Base-by-base conservation (phyloP, 2,888 invertebrate genomes). In the Zele albiditarsus region DNA sequence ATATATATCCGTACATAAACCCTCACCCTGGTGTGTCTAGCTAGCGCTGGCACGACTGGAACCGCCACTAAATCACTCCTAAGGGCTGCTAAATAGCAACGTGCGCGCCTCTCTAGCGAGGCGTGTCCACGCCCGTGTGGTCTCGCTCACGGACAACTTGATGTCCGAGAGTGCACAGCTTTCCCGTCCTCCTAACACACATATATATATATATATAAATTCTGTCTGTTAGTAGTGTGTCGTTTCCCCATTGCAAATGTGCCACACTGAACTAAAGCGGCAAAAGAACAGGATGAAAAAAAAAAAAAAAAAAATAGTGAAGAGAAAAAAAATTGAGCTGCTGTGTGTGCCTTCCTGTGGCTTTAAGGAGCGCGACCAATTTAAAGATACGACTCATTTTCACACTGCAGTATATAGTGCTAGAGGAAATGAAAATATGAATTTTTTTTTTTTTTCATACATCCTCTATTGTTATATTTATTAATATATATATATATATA, bases 81-180 rank as follows among this genome's bases (percentile, higher is more conserved):
- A 86, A 89, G 88, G 87, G 88, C 88, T 88, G 88, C 84, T 89
- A 88, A 89, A 88, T 86, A 85, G 85, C 85, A 80, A 78, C 78
- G 72, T 71, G 79, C 77, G 57, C 78, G 60, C 75, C 76, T 81
- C 78, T 77, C 78, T 75, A 79, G 67, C 79, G 77, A 82, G 84
- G 82, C 84, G 82, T 83, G 82, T 81, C 82, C 77, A 73, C 79
- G 74, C 78, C 78, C 78, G 80, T 79, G 81, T 80, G 79, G 78
- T 79, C 80, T 74, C 33, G 46, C 71, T 78, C 75, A 72, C 73
- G 74, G 76, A 79, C 78, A 76, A 73, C 76, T 58, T 73, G 67
- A 38, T 67, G 46, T 58, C 46, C 67, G 42, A 38, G 38, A 63
- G 57, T 25, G 16, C 53, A 27, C 60, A 27, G 28, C 60, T 60